Evolutionary conservation across 2,888 invertebrate species (phyloP).

Genomic region (Leptinotarsa peninsularis): DNA sequence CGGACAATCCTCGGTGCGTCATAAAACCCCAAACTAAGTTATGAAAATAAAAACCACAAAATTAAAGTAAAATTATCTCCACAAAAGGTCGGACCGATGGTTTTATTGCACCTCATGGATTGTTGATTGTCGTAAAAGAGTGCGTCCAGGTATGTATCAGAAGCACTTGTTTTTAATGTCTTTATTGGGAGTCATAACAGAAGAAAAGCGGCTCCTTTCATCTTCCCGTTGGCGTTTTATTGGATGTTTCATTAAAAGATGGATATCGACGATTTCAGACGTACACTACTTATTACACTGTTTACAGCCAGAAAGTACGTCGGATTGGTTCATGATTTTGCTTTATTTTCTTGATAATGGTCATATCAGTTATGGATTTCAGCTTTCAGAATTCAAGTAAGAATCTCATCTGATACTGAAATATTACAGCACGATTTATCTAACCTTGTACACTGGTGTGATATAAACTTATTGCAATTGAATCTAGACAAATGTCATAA

Average conservation of each 20-base stretch:
- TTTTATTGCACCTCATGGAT: conserved; percentile 43
- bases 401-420: too few species aligned
- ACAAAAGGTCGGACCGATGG: conserved; percentile 37
- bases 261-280: conserved; percentile 40
- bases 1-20: neutral
- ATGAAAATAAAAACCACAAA: conserved; percentile 23
- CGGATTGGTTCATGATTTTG: neutral
- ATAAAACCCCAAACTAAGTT: conserved; percentile 7
- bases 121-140: conserved; percentile 39
- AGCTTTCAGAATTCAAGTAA: too few species aligned
- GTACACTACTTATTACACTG: conserved; percentile 24
- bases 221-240: conserved; percentile 43
- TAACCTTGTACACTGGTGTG: too few species aligned
- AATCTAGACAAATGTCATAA: too few species aligned
- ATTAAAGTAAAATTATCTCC: conserved; percentile 26
- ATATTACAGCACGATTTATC: too few species aligned
- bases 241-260: conserved; percentile 44
- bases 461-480: too few species aligned
- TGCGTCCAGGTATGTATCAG: conserved; percentile 55
- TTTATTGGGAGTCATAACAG: conserved; percentile 57
- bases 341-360: neutral
- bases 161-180: conserved; percentile 65
- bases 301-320: conserved; percentile 34
- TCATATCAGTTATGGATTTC: too few species aligned
- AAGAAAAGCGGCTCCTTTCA: conserved; percentile 46